Evolutionary conservation across 2,113 vertebrate species (phyloP), one percentile per base, ranked within the genome.

Genomic region (Ascaphus truei): DNA sequence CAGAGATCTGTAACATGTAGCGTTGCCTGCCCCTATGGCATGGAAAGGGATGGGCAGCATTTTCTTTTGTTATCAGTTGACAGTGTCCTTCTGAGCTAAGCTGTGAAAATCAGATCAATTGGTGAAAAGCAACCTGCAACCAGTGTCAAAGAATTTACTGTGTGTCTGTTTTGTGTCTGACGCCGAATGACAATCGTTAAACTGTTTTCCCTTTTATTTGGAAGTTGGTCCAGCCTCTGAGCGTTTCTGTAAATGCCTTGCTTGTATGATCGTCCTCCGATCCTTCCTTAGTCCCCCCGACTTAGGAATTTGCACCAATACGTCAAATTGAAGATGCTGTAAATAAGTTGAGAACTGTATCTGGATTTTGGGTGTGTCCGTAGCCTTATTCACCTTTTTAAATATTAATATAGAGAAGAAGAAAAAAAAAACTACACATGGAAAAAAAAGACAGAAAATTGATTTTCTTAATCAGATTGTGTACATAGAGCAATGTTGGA

Each of bases 381-480:
- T 98, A 96, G 97, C 96, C 96, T 99, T 98, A 99, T 91, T 95
- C 92, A 93, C 92, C 86, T 98, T 98, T 96, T 93, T 96, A 96
- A 90, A 85, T 71, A 71, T 60, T 61, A 61, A 71, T 71, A 71
- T 71, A 60, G 67, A 71, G n/a, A n/a, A n/a, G n/a, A n/a, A n/a
- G n/a, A n/a, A n/a, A 75, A 88, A 84, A 84, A 80, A 81, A 80
- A 80, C 77, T 47, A 77, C 81, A 88, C 79, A 81, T 81, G 86
- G 87, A 55, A 77, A 89, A 87, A 80, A 80, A 85, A 88, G 86
- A 89, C 83, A 91, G 87, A 88, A 87, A 59, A 83, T 85, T 86
- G 85, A 93, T 93, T 98, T 97, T 96, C 94, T 94, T 97, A 95
- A 94, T 93, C 92, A 96, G 92, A 90, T 89, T 91, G 87, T 92